phyloP scores from a whole-genome alignment of 2,888 invertebrate species.

The Heteromyza rotundicornis region DNA sequence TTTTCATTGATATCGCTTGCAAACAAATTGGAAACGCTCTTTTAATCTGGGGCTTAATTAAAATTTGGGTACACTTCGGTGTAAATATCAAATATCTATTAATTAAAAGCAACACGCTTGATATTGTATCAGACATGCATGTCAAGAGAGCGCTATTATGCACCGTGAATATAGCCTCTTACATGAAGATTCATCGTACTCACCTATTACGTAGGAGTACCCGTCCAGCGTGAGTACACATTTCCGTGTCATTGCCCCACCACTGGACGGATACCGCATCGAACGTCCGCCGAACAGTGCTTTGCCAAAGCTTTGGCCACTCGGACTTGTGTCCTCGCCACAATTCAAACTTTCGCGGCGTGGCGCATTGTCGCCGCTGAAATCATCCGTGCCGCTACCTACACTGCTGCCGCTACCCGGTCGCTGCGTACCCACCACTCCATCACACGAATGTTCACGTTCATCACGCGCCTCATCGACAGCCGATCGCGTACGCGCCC shows the following conservation, averaged over 20 bases:
- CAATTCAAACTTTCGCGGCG: conserved; percentile 52
- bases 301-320: conserved; percentile 46
- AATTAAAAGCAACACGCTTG: too few species aligned
- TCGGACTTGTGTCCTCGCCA: conserved; percentile 45
- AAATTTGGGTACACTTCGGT: too few species aligned
- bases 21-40: too few species aligned
- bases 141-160: too few species aligned
- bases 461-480: conserved; percentile 34
- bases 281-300: conserved; percentile 49
- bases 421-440: too few species aligned
- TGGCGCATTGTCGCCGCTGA: conserved; percentile 34
- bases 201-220: conserved; percentile 88
- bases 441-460: conserved; percentile 45
- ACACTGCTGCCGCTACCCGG: conserved; percentile 19
- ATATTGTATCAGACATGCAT: too few species aligned
- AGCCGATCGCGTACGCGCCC: conserved; percentile 46
- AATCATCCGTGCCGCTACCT: conserved; percentile 9
- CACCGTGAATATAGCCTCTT: too few species aligned
- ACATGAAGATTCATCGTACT: too few species aligned
- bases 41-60: too few species aligned
- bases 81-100: too few species aligned
- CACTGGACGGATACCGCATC: conserved; percentile 58
- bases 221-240: conserved; percentile 85
- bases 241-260: conserved; percentile 71
- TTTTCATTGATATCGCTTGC: too few species aligned